Base-by-base conservation (phyloP, 2,797 vertebrate species). In the Pachyuromys duprasi region DNA sequence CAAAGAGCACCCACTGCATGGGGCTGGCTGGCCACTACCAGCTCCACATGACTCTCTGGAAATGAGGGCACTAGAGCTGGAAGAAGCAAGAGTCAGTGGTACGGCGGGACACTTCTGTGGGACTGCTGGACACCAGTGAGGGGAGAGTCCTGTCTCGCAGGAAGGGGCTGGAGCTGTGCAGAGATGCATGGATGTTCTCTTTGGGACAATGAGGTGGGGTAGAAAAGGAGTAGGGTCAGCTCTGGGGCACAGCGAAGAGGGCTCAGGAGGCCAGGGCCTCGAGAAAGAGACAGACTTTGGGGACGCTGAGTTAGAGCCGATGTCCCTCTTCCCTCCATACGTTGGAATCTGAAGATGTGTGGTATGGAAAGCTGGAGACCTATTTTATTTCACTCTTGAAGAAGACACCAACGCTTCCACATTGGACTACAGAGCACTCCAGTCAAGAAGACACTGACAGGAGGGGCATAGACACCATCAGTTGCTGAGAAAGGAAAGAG, bases 381-480 rank as follows among this genome's bases (percentile, higher is more conserved):
- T 69, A 28, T 92, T 97, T 97, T 97, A 98, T 97, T 97, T 90
- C 42, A 17, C 11, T 67, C 39, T 92, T 18, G 31, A 53, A 53
- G 53, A 86, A 57, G 62, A n/a, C 42, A 57, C 5, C 15, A 4
- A n/a, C 31, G 12, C 79, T 12, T 49, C 81, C 57, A 22, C 49
- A 81, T 83, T 31, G 14, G 26, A 69, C 14, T 36, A n/a, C 18
- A 67, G 69, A 67, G 39, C 17, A 55, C 39, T 31, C 86, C 0
- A 17, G 33, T 97, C 92, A 97, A 13, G 96, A 36, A 14, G 96
- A 33, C 18, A 26, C 45, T 0, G 65, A 57, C 55, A 97, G 91
- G 53, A 98, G 97, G 8, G 97, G 97, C 97, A 97, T 92, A 1
- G 94, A 88, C 83, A 97, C 97, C 97, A 97, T 87, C 78, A 97